phyloP scores from a whole-genome alignment of 2,113 vertebrate genomes.

The Scalopus aquaticus region DNA sequence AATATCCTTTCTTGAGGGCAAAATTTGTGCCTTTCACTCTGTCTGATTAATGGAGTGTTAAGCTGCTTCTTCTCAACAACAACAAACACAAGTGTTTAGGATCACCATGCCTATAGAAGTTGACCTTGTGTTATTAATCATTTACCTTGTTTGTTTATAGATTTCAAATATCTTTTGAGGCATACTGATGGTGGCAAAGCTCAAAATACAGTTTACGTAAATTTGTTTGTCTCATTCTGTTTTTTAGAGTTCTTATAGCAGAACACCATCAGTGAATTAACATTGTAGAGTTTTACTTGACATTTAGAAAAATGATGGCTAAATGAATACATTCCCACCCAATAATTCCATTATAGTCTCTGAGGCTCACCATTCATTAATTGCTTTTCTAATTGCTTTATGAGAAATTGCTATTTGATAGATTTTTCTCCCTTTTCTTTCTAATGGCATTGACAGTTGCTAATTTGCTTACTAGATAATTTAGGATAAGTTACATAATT shows the following conservation, averaged over 20 bases:
- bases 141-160: constrained; percentile 12
- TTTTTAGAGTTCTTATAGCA: background rate
- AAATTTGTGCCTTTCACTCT: background rate
- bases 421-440: constrained; percentile 66
- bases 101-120: background rate
- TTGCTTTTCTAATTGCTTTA: constrained; percentile 79
- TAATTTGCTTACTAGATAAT: constrained; percentile 76
- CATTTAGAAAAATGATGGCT: constrained; percentile 64
- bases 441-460: constrained; percentile 66
- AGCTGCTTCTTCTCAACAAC: constrained; percentile 54
- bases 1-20: constrained; percentile 22
- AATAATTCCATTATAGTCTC: constrained; percentile 60
- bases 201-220: constrained; percentile 18
- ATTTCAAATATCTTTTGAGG: constrained; percentile 8
- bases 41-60: constrained; percentile 34
- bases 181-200: background rate
- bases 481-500: constrained; percentile 65
- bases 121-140: constrained; percentile 28
- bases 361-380: constrained; percentile 73
- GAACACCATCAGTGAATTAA: background rate
- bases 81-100: background rate
- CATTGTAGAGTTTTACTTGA: constrained; percentile 38
- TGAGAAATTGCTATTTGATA: constrained; percentile 74
- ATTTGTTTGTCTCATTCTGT: background rate
- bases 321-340: constrained; percentile 31